Evolutionary conservation across 2,113 vertebrate genomes (phyloP).

Genomic region (Myotis davidii): DNA sequence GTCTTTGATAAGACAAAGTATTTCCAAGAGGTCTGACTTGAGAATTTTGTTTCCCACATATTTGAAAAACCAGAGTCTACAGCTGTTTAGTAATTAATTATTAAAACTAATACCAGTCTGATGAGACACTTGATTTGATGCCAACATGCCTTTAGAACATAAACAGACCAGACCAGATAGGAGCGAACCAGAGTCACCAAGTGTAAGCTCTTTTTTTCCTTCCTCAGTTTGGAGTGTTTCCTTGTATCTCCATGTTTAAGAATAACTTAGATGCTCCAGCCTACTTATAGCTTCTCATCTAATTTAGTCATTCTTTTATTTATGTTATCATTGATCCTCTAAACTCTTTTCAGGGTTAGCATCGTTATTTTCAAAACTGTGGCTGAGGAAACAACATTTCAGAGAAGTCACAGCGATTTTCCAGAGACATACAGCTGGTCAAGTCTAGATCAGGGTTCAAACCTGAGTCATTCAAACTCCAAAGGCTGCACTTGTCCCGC

Average conservation of each 20-base stretch:
- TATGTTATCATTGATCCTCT: not conserved
- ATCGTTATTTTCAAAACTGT: not conserved
- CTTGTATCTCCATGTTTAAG: not conserved
- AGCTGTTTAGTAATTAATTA: conserved; percentile 61
- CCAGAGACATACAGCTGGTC: not conserved
- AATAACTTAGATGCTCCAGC: not conserved
- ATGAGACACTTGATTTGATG: conserved; percentile 17
- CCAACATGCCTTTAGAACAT: not conserved
- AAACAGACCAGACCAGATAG: not conserved
- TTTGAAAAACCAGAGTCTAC: conserved; percentile 19
- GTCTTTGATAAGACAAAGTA: not conserved
- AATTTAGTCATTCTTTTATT: not conserved
- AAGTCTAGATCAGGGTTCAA: not conserved
- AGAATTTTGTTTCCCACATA: conserved; percentile 39
- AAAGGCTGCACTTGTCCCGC: not conserved
- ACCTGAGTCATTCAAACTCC: not conserved
- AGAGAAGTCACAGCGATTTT: conserved; percentile 20
- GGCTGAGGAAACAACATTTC: not conserved
- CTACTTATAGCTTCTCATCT: not conserved
- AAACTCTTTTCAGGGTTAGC: not conserved
- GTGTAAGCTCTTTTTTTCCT: not conserved
- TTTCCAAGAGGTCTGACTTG: conserved; percentile 47
- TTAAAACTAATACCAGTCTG: conserved; percentile 37
- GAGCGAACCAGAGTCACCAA: not conserved
- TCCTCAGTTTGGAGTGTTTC: not conserved